These are phyloP conservation scores for Natator depressus DNA, from an alignment of 2,113 vertebrate genomes.

Conservation along the genomic window DNA sequence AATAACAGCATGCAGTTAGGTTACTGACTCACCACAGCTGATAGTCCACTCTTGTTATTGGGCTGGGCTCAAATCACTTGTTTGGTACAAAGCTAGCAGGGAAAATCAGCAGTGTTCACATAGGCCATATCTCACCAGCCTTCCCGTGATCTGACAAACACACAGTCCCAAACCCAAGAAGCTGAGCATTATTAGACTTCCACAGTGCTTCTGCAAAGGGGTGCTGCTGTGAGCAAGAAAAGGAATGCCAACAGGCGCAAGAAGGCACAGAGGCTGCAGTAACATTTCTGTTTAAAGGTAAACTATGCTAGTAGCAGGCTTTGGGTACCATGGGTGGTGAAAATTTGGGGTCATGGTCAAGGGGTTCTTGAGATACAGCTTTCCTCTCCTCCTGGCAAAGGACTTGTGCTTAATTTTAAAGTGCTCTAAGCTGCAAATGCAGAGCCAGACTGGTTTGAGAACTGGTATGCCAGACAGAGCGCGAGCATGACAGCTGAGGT, in stretches of 20 bases:
- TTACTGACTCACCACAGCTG: not conserved
- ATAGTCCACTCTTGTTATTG: not conserved
- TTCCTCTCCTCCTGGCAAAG: too few species aligned
- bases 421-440: too few species aligned
- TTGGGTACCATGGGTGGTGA: too few species aligned
- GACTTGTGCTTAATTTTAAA: too few species aligned
- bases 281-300: not conserved
- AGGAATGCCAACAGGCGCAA: not conserved
- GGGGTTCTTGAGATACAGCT: too few species aligned
- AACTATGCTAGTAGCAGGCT: too few species aligned
- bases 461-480: too few species aligned
- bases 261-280: not conserved
- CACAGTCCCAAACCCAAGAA: not conserved
- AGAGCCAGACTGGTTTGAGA: too few species aligned
- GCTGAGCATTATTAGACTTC: not conserved
- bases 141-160: not conserved
- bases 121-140: not conserved
- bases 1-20: not conserved
- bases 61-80: not conserved
- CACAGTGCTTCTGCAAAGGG: not conserved
- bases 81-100: not conserved
- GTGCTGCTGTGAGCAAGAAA: not conserved
- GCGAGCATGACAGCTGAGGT: too few species aligned
- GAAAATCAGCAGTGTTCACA: not conserved
- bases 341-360: too few species aligned